Conservation (phyloP, 2,888 invertebrate genomes). For the Acleris cristana region DNA sequence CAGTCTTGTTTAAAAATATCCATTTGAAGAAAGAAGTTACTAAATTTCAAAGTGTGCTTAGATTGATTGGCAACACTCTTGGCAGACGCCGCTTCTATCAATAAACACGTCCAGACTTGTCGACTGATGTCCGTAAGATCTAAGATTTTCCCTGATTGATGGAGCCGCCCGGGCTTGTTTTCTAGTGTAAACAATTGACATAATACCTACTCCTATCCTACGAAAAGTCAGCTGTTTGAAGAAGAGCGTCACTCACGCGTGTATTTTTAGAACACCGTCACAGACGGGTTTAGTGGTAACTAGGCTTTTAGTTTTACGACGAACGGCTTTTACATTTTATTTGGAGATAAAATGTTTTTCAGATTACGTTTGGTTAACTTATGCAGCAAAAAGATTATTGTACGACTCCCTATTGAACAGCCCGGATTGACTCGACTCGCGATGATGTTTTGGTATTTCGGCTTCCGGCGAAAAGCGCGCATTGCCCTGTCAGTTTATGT, state of each 20-base stretch:
- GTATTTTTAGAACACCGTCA: slow-evolving; percentile 32
- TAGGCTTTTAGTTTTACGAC: slow-evolving; percentile 27
- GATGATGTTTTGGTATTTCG: too few species aligned
- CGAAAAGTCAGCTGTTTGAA: slow-evolving; percentile 28
- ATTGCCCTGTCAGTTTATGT: too few species aligned
- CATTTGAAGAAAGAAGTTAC: not conserved
- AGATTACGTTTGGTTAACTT: not conserved
- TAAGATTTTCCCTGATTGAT: slow-evolving; percentile 18
- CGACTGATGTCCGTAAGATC: slow-evolving; percentile 33
- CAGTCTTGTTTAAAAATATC: too few species aligned
- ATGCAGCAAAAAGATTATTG: not conserved
- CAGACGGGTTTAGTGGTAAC: slow-evolving; percentile 3
- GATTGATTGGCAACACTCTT: slow-evolving; percentile 23
- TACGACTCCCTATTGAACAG: too few species aligned
- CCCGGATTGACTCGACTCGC: too few species aligned
- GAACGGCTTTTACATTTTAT: slow-evolving; percentile 24
- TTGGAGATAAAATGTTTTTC: slow-evolving; percentile 20
- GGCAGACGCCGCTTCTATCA: slow-evolving; percentile 22
- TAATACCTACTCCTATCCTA: slow-evolving; percentile 1
- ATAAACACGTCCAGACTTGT: slow-evolving; percentile 31
- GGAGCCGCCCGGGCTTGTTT: slow-evolving; percentile 27
- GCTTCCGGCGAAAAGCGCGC: too few species aligned
- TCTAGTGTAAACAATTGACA: slow-evolving; percentile 35
- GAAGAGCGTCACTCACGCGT: slow-evolving; percentile 24
- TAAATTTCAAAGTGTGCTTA: not conserved